Evolutionary conservation across 2,888 invertebrate genomes (phyloP).

Genomic region (Amiota mariae): DNA sequence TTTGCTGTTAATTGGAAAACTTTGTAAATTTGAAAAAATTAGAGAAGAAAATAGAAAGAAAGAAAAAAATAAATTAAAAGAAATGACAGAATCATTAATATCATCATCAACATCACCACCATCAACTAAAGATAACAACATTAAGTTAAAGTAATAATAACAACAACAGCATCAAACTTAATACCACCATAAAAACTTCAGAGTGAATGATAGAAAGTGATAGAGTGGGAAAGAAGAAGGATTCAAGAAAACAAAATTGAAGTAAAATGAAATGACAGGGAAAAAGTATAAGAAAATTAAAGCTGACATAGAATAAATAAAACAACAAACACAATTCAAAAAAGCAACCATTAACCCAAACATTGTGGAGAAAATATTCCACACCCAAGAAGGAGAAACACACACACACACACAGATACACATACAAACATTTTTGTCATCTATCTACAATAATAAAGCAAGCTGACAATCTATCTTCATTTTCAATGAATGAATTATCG

Average conservation of each 20-base stretch:
- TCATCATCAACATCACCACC: not conserved
- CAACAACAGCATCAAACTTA: not conserved
- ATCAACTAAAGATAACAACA: constrained; percentile 6
- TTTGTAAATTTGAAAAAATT: constrained; percentile 17
- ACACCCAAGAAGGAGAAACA: not conserved
- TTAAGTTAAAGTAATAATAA: not conserved
- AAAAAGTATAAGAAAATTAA: constrained; percentile 26
- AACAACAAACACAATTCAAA: too few species aligned
- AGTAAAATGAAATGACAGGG: constrained; percentile 8
- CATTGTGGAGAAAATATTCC: too few species aligned
- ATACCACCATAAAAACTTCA: too few species aligned
- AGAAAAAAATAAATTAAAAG: not conserved
- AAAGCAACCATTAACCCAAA: too few species aligned
- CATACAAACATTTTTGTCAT: too few species aligned
- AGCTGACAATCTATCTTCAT: constrained; percentile 49
- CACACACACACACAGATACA: not conserved
- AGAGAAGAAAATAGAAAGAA: constrained; percentile 11
- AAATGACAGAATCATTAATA: too few species aligned
- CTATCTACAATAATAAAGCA: not conserved
- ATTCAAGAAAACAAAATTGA: not conserved
- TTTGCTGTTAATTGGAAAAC: constrained; percentile 22
- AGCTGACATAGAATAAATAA: constrained; percentile 24
- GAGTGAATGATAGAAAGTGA: not conserved
- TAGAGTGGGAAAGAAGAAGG: not conserved
- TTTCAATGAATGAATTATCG: constrained; percentile 60